Conservation (phyloP, 2,113 vertebrate genomes). For the Percina caprodes region DNA sequence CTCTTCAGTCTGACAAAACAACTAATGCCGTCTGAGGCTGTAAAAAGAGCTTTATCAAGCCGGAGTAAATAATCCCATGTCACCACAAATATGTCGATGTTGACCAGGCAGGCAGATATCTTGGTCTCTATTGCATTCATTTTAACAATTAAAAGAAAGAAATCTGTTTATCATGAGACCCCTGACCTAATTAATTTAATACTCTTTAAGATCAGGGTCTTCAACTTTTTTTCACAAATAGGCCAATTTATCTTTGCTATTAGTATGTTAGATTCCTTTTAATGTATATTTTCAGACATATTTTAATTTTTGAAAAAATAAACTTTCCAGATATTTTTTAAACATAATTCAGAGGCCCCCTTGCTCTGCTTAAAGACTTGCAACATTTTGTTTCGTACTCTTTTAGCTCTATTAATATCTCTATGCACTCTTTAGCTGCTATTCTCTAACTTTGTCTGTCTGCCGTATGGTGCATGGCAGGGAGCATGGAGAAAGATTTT, state of each 20-base stretch:
- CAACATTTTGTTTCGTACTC: not conserved
- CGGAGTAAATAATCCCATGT: slow-evolving; percentile 4
- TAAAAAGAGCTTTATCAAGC: slow-evolving; percentile 11
- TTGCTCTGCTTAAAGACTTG: not conserved
- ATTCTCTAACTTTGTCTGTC: not conserved
- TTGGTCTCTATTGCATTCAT: too few relatives aligned
- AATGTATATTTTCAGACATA: too few relatives aligned
- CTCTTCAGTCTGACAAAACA: not conserved
- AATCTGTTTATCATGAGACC: not conserved
- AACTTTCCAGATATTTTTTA: too few relatives aligned
- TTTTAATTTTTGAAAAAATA: too few relatives aligned
- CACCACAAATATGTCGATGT: not conserved
- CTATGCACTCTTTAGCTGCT: too few relatives aligned
- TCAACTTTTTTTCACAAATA: too few relatives aligned
- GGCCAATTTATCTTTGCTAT: too few relatives aligned
- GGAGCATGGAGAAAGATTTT: not conserved
- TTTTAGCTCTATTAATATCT: not conserved
- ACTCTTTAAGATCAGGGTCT: not conserved
- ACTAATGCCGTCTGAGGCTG: slow-evolving; percentile 5
- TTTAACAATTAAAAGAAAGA: not conserved
- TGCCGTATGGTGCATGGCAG: not conserved
- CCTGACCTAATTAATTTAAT: not conserved
- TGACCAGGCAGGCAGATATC: not conserved
- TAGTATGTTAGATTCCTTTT: too few relatives aligned
- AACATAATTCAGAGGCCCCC: too few relatives aligned